Conservation (phyloP, 2,888 invertebrate genomes). For the Sabatieria punctata region DNA sequence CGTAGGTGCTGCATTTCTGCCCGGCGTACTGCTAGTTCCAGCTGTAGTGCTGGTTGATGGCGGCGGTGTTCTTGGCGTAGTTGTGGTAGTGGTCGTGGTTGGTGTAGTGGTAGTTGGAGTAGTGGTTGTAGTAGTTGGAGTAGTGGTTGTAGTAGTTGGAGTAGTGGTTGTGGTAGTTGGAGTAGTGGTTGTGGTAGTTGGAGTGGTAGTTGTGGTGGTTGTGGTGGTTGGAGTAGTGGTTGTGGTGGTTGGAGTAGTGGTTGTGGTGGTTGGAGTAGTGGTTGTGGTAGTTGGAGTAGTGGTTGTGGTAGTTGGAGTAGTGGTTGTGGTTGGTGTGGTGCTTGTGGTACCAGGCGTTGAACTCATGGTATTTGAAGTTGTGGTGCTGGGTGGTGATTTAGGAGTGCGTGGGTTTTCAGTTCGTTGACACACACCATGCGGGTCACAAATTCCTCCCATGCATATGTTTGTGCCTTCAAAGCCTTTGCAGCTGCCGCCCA, state of each 20-base stretch:
- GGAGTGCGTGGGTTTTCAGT: no score
- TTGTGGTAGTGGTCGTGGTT: not conserved
- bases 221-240: not conserved
- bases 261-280: not conserved
- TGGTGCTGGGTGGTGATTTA: slow-evolving; percentile 1
- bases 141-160: not conserved
- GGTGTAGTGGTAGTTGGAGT: slow-evolving; percentile 1
- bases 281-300: slow-evolving; percentile 3
- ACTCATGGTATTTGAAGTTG: slow-evolving; percentile 1
- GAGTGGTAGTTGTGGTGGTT: not conserved
- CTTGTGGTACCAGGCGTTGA: slow-evolving; percentile 7
- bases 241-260: not conserved
- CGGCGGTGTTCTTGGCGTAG: not conserved
- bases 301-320: slow-evolving; percentile 6
- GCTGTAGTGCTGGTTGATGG: not conserved
- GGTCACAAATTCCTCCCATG: not conserved
- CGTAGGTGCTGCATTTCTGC: not conserved
- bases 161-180: not conserved
- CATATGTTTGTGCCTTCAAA: not conserved
- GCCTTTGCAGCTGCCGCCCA: slow-evolving; percentile 9
- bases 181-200: not conserved
- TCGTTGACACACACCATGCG: no score
- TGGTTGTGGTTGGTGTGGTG: slow-evolving; percentile 7
- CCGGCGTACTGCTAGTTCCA: not conserved
- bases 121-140: not conserved